A percentile compares a stretch with the other conserved stretches of the same genome.
These are phyloP conservation scores for Subanguina moxae DNA, from an alignment of 1,140 invertebrate genomes.

Conservation along the genomic window DNA sequence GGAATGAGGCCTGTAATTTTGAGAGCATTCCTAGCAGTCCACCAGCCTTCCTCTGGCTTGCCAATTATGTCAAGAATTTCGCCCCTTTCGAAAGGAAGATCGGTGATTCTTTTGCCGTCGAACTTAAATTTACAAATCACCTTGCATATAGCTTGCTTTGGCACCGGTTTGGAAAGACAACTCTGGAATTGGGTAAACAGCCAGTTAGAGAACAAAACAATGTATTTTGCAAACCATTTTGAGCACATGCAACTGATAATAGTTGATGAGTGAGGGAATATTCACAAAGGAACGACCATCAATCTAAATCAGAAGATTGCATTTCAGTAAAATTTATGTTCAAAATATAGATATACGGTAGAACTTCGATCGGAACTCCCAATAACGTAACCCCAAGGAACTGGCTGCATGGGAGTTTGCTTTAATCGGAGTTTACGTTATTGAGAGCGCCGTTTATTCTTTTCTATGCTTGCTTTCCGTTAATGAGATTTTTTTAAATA, in stretches of 20 bases:
- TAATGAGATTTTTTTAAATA: no score
- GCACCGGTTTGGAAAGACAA: slow-evolving; percentile 75
- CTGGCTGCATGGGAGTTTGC: no score
- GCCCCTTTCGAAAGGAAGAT: slow-evolving; percentile 88
- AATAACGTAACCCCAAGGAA: no score
- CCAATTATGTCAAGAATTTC: slow-evolving; percentile 85
- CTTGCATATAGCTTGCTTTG: slow-evolving; percentile 55
- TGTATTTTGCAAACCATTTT: background rate
- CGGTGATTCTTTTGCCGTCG: slow-evolving; percentile 77
- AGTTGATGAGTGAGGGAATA: slow-evolving; percentile 80
- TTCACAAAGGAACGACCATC: slow-evolving; percentile 90
- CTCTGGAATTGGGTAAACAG: slow-evolving; percentile 64
- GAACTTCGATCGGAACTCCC: no score
- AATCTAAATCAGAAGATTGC: slow-evolving; percentile 71
- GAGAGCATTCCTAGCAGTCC: slow-evolving; percentile 82
- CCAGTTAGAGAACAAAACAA: background rate
- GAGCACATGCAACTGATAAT: slow-evolving; percentile 79
- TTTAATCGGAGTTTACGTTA: no score
- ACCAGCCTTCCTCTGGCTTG: slow-evolving; percentile 95
- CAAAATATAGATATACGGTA: no score
- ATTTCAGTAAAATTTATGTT: slow-evolving; percentile 23
- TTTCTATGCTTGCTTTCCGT: no score
- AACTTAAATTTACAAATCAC: slow-evolving; percentile 89
- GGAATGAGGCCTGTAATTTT: slow-evolving; percentile 87
- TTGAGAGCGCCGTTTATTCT: no score